Evolutionary conservation across 2,113 vertebrate species (phyloP).

Genomic region (Cyanoderma ruficeps): DNA sequence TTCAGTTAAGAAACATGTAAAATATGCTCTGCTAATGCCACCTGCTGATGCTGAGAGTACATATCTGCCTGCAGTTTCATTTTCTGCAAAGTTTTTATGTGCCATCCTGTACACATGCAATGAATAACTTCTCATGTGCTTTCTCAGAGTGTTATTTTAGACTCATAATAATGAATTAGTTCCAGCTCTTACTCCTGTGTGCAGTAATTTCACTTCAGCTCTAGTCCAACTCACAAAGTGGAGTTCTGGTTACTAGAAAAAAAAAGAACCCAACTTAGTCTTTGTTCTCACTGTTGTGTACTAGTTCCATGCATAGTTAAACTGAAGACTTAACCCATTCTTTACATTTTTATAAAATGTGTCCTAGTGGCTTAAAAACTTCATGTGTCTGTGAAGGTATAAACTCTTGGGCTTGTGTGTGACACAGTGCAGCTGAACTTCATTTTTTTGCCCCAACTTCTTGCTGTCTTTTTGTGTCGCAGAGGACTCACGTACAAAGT

Average conservation of each 20-base stretch:
- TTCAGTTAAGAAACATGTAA: not conserved
- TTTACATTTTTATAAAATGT: not conserved
- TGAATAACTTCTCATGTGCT: not conserved
- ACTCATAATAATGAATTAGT: not conserved
- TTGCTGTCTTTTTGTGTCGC: not conserved
- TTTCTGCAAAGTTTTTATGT: not conserved
- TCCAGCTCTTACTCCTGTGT: not conserved
- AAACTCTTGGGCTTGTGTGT: not conserved
- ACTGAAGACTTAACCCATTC: not conserved
- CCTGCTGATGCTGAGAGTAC: constrained; percentile 54
- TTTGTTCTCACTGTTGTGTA: not conserved
- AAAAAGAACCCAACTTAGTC: not conserved
- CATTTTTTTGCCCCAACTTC: not conserved
- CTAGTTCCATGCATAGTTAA: not conserved
- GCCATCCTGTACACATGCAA: not conserved
- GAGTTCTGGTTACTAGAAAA: not conserved
- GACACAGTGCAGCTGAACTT: not conserved
- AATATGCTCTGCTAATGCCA: constrained; percentile 26
- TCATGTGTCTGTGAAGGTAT: not conserved
- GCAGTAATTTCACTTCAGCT: not conserved
- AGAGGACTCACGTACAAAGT: fast-evolving
- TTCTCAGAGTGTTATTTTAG: not conserved
- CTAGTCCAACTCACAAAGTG: not conserved
- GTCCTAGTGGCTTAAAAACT: not conserved
- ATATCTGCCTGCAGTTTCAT: not conserved